phyloP scores from a whole-genome alignment of 2,113 vertebrate species.

The Dipodomys ordii region DNA sequence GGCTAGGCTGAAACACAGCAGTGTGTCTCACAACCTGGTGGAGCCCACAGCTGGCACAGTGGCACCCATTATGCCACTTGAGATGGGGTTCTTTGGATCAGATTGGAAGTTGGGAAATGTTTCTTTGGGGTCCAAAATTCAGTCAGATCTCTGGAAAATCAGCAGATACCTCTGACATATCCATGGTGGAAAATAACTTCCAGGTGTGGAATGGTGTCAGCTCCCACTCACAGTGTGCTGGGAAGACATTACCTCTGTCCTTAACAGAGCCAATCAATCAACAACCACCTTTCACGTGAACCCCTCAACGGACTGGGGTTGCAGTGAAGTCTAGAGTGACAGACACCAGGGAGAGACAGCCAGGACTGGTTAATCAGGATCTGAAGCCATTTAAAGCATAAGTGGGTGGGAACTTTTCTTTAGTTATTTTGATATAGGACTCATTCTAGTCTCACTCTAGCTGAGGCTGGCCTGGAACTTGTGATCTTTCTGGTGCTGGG shows the following conservation, averaged over 20 bases:
- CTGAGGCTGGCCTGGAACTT: too few relatives aligned
- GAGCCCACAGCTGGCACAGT: background rate
- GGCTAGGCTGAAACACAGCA: background rate
- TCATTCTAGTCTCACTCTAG: too few relatives aligned
- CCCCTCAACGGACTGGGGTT: background rate
- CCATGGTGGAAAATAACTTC: background rate
- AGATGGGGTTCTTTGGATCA: background rate
- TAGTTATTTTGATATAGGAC: too few relatives aligned
- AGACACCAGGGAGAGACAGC: background rate
- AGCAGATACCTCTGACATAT: background rate
- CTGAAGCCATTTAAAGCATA: background rate
- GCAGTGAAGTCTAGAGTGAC: background rate
- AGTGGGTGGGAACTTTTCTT: background rate
- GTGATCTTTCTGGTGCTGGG: too few relatives aligned
- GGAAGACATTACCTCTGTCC: background rate
- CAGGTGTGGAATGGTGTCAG: background rate
- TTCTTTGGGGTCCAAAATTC: background rate
- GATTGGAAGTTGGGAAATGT: background rate
- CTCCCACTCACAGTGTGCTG: background rate
- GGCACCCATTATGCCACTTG: too few relatives aligned
- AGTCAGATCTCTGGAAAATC: background rate
- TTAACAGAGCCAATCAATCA: conserved; percentile 7
- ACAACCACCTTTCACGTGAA: background rate
- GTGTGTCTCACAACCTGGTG: background rate
- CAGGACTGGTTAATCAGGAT: background rate